Conservation (phyloP, 1,140 invertebrate genomes). For the Philopotamus ludificatus region DNA sequence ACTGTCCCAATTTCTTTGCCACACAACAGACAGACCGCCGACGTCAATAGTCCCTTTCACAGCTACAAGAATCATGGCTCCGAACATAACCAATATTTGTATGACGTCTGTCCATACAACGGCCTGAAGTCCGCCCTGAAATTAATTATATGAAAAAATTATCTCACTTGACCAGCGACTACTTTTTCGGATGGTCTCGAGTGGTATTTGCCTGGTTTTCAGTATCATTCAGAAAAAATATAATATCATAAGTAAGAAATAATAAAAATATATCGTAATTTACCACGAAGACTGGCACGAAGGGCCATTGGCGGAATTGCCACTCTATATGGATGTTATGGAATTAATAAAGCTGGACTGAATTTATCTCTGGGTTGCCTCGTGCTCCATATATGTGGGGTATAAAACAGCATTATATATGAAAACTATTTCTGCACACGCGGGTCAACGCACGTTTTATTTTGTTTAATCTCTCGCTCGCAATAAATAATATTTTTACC, state of each 20-base stretch:
- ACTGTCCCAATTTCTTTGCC: constrained; percentile 68
- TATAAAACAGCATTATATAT: too few relatives aligned
- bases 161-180: constrained; percentile 10
- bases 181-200: too few relatives aligned
- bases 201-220: too few relatives aligned
- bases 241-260: not conserved
- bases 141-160: constrained; percentile 31
- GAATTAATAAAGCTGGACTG: too few relatives aligned
- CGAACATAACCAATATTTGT: constrained; percentile 82
- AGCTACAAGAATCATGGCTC: constrained; percentile 76
- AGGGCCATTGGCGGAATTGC: too few relatives aligned
- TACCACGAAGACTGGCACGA: constrained; percentile 9
- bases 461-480: too few relatives aligned
- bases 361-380: too few relatives aligned
- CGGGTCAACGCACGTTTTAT: too few relatives aligned
- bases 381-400: too few relatives aligned
- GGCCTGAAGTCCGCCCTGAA: constrained; percentile 86
- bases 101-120: constrained; percentile 94
- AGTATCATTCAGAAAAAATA: constrained; percentile 11
- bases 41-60: constrained; percentile 79
- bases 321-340: too few relatives aligned
- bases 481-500: too few relatives aligned
- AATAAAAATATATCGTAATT: constrained; percentile 29
- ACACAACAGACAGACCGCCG: constrained; percentile 74
- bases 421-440: too few relatives aligned